These are phyloP conservation scores for Garra rufa DNA, from an alignment of 2,113 vertebrate species.

Conservation along the genomic window DNA sequence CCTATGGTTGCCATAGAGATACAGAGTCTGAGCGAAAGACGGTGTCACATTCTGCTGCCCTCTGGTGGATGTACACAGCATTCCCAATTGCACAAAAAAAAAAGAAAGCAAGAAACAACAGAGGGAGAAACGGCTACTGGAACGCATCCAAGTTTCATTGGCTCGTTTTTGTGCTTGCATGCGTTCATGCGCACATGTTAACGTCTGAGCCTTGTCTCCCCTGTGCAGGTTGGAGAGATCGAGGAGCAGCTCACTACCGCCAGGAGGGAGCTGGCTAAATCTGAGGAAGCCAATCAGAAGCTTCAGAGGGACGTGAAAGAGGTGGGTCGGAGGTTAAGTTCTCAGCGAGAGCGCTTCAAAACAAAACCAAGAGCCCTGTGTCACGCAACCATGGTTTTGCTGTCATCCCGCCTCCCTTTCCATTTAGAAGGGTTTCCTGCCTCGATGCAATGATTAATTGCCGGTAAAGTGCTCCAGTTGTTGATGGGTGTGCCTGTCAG, in stretches of 20 bases:
- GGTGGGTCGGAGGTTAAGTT: conserved; percentile 70
- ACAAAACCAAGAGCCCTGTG: neutral
- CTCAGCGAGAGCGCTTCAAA: neutral
- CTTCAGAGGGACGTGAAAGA: conserved; percentile 91
- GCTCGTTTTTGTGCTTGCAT: conserved; percentile 24
- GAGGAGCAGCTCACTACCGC: conserved; percentile 90
- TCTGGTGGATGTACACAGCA: conserved; percentile 47
- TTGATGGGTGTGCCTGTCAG: conserved; percentile 41
- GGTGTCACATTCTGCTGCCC: conserved; percentile 34
- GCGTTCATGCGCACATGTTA: conserved; percentile 21
- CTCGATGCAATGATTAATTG: conserved; percentile 32
- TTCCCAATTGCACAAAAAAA: conserved; percentile 5
- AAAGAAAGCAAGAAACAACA: neutral
- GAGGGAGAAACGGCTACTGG: conserved; percentile 2
- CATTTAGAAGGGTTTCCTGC: conserved; percentile 34
- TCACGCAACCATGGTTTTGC: neutral
- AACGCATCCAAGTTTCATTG: conserved; percentile 1
- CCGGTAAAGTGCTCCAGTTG: conserved; percentile 14
- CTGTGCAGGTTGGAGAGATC: conserved; percentile 86
- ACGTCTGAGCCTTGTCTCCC: conserved; percentile 41
- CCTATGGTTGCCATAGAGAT: conserved; percentile 48
- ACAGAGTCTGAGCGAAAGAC: neutral
- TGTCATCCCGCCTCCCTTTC: neutral
- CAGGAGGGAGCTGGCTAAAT: conserved; percentile 86
- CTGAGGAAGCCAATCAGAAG: conserved; percentile 88